A percentile compares a stretch with the other conserved stretches of the same genome.
phyloP scores from a whole-genome alignment of 2,797 vertebrate species.

The Dallia pectoralis region DNA sequence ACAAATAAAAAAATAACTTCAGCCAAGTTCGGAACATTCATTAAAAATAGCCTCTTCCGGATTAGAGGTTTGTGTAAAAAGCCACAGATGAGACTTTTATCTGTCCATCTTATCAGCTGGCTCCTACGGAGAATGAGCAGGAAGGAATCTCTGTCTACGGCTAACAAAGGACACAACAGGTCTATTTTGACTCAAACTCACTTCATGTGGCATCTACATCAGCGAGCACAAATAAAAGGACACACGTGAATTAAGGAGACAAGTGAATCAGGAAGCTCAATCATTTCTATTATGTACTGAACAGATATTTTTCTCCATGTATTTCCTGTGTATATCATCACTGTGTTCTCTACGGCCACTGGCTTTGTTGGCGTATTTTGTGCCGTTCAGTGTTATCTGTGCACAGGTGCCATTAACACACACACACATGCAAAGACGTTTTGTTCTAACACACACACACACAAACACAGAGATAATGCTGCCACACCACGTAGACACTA shows the following conservation, averaged over 20 bases:
- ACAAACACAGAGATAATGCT: no score
- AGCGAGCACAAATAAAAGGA: constrained; percentile 50
- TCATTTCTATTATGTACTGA: constrained; percentile 49
- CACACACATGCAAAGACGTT: not conserved
- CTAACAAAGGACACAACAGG: constrained; percentile 65
- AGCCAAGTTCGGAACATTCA: constrained; percentile 2
- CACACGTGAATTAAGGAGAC: constrained; percentile 37
- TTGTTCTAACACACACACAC: not conserved
- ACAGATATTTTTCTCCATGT: constrained; percentile 1
- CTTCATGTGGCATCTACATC: constrained; percentile 41
- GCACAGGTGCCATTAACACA: constrained; percentile 3
- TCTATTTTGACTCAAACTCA: constrained; percentile 57
- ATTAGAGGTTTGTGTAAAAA: constrained; percentile 22
- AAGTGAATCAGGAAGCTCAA: constrained; percentile 56
- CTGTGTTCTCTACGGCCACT: not conserved
- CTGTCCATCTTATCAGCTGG: constrained; percentile 48
- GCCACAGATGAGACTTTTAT: constrained; percentile 42
- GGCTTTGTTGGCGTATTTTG: constrained; percentile 5
- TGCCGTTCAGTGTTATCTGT: not conserved
- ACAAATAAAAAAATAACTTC: not conserved
- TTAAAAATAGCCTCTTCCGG: constrained; percentile 36
- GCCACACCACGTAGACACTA: no score
- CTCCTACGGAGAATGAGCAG: constrained; percentile 45
- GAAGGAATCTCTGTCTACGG: constrained; percentile 59
- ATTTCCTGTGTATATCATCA: not conserved